Evolutionary conservation across 1,140 invertebrate genomes (phyloP).

Genomic region (Piezodorus guildinii): DNA sequence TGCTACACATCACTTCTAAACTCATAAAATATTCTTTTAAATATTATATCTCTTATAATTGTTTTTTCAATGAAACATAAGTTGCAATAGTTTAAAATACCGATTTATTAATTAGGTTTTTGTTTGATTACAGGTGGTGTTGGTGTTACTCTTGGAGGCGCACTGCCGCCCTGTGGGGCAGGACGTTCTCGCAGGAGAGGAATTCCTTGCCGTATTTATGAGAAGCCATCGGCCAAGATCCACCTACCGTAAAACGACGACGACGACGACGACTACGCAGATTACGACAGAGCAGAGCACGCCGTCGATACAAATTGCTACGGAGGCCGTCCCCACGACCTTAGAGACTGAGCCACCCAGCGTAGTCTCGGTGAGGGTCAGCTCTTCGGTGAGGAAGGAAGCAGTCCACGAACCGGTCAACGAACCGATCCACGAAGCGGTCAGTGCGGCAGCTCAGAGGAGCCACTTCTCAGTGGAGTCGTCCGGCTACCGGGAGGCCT

Average conservation of each 20-base stretch:
- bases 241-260: constrained; percentile 9
- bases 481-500: constrained; percentile 22
- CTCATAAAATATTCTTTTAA: too few species aligned
- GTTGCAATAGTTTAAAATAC: too few species aligned
- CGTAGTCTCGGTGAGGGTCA: constrained; percentile 34
- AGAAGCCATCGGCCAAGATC: constrained; percentile 32
- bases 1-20: too few species aligned
- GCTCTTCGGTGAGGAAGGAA: constrained; percentile 32
- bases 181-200: constrained; percentile 42
- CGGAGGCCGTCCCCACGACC: constrained; percentile 16
- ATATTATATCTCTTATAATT: too few species aligned
- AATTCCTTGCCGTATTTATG: constrained; percentile 45
- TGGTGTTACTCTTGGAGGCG: constrained; percentile 31
- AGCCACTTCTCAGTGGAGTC: constrained; percentile 43
- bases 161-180: constrained; percentile 31
- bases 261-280: constrained; percentile 19
- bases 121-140: constrained; percentile 30
- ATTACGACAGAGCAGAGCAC: constrained; percentile 33
- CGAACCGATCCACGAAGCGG: constrained; percentile 37
- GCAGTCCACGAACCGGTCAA: not conserved
- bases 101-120: not conserved
- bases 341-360: constrained; percentile 23
- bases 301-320: constrained; percentile 21
- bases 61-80: too few species aligned
- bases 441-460: constrained; percentile 40